phyloP scores from a whole-genome alignment of 2,888 invertebrate species.

The Spicauda simplicius region DNA sequence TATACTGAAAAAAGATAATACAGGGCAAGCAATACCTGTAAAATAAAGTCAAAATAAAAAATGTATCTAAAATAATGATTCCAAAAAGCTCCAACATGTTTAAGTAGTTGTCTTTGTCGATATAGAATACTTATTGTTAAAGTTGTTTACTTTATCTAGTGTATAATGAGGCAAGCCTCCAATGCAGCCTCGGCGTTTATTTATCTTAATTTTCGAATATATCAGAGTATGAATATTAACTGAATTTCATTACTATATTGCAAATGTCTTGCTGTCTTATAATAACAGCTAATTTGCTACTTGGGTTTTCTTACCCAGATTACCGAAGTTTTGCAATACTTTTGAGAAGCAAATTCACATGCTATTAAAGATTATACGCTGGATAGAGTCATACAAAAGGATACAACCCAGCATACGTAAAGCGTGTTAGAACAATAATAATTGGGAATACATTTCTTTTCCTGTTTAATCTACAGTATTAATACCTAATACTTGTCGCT shows the following conservation, averaged over 20 bases:
- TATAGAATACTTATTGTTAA: background rate
- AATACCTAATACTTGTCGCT: background rate
- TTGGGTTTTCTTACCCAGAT: no score
- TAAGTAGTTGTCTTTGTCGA: constrained; percentile 15
- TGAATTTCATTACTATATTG: background rate
- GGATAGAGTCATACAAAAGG: constrained; percentile 7
- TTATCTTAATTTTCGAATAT: background rate
- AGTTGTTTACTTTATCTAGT: constrained; percentile 14
- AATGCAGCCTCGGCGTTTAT: background rate
- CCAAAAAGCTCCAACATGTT: constrained; percentile 19
- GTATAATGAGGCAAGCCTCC: constrained; percentile 10
- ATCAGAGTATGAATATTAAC: background rate
- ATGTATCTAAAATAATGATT: constrained; percentile 18
- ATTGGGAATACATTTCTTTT: background rate
- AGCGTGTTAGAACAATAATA: background rate
- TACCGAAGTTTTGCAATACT: no score
- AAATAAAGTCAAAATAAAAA: background rate
- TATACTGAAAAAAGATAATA: background rate
- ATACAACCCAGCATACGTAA: background rate
- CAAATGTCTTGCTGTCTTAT: background rate
- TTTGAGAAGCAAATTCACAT: background rate
- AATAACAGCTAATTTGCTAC: no score
- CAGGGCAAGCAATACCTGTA: background rate
- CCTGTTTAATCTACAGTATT: background rate
- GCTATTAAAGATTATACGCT: constrained; percentile 9